Base-by-base conservation (phyloP, 2,888 invertebrate genomes). In the Tetragnatha montana region DNA sequence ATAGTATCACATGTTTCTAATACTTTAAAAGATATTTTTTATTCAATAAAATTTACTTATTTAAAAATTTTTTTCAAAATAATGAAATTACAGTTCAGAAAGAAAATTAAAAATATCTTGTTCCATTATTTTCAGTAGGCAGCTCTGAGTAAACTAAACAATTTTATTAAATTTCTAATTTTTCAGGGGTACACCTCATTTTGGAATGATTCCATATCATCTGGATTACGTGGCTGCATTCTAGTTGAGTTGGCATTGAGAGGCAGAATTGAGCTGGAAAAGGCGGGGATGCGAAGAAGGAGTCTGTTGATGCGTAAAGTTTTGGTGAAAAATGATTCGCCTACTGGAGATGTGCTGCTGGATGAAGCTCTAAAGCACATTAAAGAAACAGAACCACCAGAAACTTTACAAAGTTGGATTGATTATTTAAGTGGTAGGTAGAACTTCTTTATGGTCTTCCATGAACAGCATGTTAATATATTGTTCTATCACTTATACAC, bases 181-280 rank as follows among this genome's bases (percentile, higher is more conserved):
- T 92, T 93, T 92, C 94, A 98, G 98, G 99, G 99, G 91, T 99
- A 99, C 95, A 99, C 99, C 93, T 99, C 99, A 87, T 99, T 99
- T 95, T 99, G 99, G 99, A 99, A 99, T 94, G 99, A 99, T 94
- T 99, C 99, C 95, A 99, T 99, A 95, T 99, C 99, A 92, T 98
- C 98, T 93, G 99, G 99, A 74, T 95, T 99, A 91, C 95, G 99
- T 93, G 99, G 99, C 91, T 99, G 99, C 94, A 99, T 99, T 93
- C 95, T 99, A 92, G 98, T 99, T 92, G 99, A 99, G 94, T 95
- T 99, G 92, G 98, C 98, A 12, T 94, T 99, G 91, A 95, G 99
- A 92, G 98, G 98, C 76, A 96, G 99, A 91, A 96, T 99, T 90
- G 99, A 99, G 95, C 95, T 99, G 92, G 99, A 99, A 94, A 97